Evolutionary conservation across 2,113 vertebrate genomes (phyloP).

Genomic region (Gobiocypris rarus): DNA sequence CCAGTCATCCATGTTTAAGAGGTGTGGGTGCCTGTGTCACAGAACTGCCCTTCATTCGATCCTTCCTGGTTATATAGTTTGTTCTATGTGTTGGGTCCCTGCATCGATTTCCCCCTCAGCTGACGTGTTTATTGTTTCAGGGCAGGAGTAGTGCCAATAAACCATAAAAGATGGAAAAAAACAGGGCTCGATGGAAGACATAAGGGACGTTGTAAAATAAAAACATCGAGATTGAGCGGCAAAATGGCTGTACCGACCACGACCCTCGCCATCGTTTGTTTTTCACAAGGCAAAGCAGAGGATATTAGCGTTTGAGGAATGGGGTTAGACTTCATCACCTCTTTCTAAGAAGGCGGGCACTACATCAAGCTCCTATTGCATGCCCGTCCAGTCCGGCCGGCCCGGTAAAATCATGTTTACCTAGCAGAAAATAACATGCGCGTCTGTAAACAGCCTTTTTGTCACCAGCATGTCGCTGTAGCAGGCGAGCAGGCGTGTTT

Average conservation of each 20-base stretch:
- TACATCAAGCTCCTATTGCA: conserved; percentile 72
- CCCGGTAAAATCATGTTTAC: conserved; percentile 69
- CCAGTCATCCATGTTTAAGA: conserved; percentile 29
- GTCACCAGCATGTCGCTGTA: conserved; percentile 56
- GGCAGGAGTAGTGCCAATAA: conserved; percentile 48
- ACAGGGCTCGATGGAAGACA: conserved; percentile 23
- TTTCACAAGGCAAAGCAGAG: conserved; percentile 56
- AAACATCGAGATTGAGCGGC: conserved; percentile 66
- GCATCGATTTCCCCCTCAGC: conserved; percentile 60
- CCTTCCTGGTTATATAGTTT: conserved; percentile 45
- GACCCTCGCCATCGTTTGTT: conserved; percentile 65
- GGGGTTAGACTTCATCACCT: conserved; percentile 74
- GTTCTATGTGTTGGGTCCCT: conserved; percentile 42
- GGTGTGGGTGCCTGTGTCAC: conserved; percentile 12
- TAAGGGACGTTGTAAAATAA: conserved; percentile 36
- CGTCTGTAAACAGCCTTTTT: conserved; percentile 69
- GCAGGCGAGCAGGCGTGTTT: conserved; percentile 52
- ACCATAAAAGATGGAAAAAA: conserved; percentile 56
- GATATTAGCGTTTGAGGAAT: conserved; percentile 76
- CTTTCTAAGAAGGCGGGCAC: conserved; percentile 57
- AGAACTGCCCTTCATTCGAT: conserved; percentile 23
- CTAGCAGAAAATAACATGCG: conserved; percentile 65
- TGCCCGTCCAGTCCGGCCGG: conserved; percentile 68
- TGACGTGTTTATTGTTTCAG: conserved; percentile 52
- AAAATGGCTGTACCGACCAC: conserved; percentile 59